A percentile compares a stretch with the other conserved stretches of the same genome.
These are phyloP conservation scores for Drosophila mulleri DNA, from an alignment of 2,888 invertebrate genomes.

Conservation along the genomic window DNA sequence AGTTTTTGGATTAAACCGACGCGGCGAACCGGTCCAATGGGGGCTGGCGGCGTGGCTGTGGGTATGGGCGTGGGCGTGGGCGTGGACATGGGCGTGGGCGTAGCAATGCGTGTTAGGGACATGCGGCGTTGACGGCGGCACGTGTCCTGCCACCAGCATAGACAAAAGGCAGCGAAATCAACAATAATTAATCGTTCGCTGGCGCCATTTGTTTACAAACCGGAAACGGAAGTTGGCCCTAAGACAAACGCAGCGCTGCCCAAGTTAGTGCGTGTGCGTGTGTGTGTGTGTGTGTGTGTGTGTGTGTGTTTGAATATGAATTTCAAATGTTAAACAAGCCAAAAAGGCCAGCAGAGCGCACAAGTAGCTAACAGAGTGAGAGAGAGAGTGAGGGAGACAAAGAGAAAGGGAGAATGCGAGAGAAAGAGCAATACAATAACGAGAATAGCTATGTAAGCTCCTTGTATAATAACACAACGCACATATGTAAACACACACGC, in stretches of 20 bases:
- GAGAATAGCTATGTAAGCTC: conserved; percentile 51
- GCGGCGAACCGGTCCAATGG: background rate
- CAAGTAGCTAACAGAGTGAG: conserved; percentile 28
- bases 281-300: conserved; percentile 2
- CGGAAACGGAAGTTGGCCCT: conserved; percentile 73
- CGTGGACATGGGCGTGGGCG: background rate
- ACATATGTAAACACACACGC: conserved; percentile 52
- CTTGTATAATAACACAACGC: conserved; percentile 60
- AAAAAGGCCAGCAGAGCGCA: conserved; percentile 13
- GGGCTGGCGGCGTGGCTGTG: background rate
- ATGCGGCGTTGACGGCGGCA: conserved; percentile 36
- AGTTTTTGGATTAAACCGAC: conserved; percentile 6
- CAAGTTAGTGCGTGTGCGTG: background rate
- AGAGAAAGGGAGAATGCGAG: background rate
- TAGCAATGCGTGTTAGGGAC: conserved; percentile 9
- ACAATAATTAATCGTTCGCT: conserved; percentile 72
- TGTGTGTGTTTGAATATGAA: conserved; percentile 50
- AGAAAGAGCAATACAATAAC: conserved; percentile 19
- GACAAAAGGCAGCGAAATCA: conserved; percentile 53
- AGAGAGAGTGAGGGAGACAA: background rate
- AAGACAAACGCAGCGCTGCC: conserved; percentile 60
- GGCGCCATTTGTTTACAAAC: conserved; percentile 76
- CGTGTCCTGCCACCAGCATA: conserved; percentile 49
- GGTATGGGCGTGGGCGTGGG: too few relatives aligned
- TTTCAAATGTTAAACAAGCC: conserved; percentile 55